A percentile compares a stretch with the other conserved stretches of the same genome.
These are phyloP conservation scores for Parochlus steinenii DNA, from an alignment of 2,888 invertebrate species.

Conservation along the genomic window DNA sequence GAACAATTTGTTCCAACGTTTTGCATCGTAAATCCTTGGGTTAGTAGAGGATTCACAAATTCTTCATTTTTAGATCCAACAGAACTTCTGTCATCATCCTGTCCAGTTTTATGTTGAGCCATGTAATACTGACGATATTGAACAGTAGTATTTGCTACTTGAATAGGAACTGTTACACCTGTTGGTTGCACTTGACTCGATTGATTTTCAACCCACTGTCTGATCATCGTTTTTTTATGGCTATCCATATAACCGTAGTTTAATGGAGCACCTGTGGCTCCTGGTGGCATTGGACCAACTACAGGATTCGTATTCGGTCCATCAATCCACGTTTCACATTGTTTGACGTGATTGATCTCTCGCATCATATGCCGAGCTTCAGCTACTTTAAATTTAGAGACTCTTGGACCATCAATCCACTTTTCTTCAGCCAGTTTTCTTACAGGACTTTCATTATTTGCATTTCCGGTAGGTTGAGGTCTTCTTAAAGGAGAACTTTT, in stretches of 20 bases:
- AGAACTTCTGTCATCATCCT: constrained; percentile 24
- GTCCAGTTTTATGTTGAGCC: neutral
- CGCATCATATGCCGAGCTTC: constrained; percentile 66
- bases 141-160: constrained; percentile 14
- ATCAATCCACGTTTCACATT: constrained; percentile 89
- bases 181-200: constrained; percentile 62
- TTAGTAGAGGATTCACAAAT: constrained; percentile 38
- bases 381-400: constrained; percentile 65
- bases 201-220: constrained; percentile 86
- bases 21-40: constrained; percentile 39
- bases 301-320: constrained; percentile 63
- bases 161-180: constrained; percentile 35
- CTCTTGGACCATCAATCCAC: constrained; percentile 92
- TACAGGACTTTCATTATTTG: constrained; percentile 28
- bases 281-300: constrained; percentile 16
- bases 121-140: constrained; percentile 8
- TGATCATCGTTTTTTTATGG: constrained; percentile 83
- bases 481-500: constrained; percentile 35
- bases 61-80: constrained; percentile 34
- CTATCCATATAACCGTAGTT: constrained; percentile 85
- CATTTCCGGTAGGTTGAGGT: constrained; percentile 18
- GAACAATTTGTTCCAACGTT: constrained; percentile 22
- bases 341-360: constrained; percentile 56
- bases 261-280: constrained; percentile 8
- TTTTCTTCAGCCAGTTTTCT: constrained; percentile 54